Percentiles rank a stretch among this genome's conserved stretches.
These are phyloP conservation scores for Gisinianus flammeolus DNA, from an alignment of 2,888 invertebrate genomes.

Conservation along the genomic window DNA sequence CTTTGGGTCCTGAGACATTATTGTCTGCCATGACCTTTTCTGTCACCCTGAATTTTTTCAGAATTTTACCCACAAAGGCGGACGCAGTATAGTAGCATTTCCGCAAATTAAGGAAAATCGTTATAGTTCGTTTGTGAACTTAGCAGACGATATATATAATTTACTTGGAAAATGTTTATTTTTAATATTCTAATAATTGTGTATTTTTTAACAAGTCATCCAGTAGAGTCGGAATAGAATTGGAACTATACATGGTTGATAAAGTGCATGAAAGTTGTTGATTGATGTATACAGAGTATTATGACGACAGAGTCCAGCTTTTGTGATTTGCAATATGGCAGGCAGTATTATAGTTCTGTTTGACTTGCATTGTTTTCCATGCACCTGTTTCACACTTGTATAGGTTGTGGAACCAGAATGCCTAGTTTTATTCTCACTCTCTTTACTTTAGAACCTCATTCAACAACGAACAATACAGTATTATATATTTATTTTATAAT, in stretches of 20 bases:
- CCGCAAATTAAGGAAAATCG: too few species aligned
- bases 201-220: too few species aligned
- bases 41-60: too few species aligned
- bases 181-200: too few species aligned
- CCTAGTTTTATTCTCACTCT: neutral
- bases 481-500: too few species aligned
- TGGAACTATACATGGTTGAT: neutral
- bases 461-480: neutral
- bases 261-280: neutral
- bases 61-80: too few species aligned
- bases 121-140: too few species aligned
- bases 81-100: too few species aligned
- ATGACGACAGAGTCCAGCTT: neutral
- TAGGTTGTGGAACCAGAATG: neutral
- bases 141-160: too few species aligned
- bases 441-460: neutral
- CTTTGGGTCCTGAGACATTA: too few species aligned
- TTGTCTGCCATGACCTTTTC: too few species aligned
- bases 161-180: too few species aligned
- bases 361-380: neutral
- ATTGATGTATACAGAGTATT: neutral
- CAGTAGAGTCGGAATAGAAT: neutral
- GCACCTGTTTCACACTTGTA: neutral
- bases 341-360: constrained; percentile 1
- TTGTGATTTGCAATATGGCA: neutral